Base-by-base conservation (phyloP, 1,140 invertebrate species). In the Anagrus nilaparvatae region DNA sequence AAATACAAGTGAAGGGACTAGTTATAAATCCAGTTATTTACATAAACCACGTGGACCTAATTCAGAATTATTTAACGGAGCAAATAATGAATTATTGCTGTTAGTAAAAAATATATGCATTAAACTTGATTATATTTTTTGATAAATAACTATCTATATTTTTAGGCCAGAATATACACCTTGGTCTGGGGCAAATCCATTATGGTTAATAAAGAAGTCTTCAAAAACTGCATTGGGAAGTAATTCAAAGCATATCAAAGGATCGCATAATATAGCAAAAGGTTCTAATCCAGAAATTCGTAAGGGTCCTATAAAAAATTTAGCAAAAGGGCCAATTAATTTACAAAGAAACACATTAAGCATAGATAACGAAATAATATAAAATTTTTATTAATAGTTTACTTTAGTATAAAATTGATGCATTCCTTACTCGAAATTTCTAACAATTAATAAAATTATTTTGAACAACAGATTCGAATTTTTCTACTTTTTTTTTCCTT, bases 321-420 rank as follows among this genome's bases (percentile, higher is more conserved):
- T 82, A 36, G 75, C 78, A 24, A 79, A 79, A 54, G 79, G 79
- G 23, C 80, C 77, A 49, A 79, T 82, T 44, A 80, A 80, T 58
- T 73, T 71, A 3, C 75, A 75, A 52, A 71, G 73, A 50, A 67
- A 62, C n/a, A n/a, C n/a, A n/a, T n/a, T n/a, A n/a, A n/a, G n/a
- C n/a, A n/a, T n/a, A n/a, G n/a, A n/a, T n/a, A n/a, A n/a, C n/a
- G n/a, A n/a, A n/a, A n/a, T n/a, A n/a, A n/a, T n/a, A n/a, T n/a
- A n/a, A n/a, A n/a, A n/a, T n/a, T n/a, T n/a, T n/a, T n/a, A n/a
- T n/a, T n/a, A n/a, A n/a, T n/a, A n/a, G n/a, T n/a, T n/a, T n/a
- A n/a, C n/a, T n/a, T n/a, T n/a, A n/a, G n/a, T n/a, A n/a, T n/a
- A n/a, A n/a, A n/a, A n/a, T n/a, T n/a, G n/a, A n/a, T n/a, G n/a